Conservation (phyloP, 2,797 vertebrate genomes). For the Hylomyscus alleni region DNA sequence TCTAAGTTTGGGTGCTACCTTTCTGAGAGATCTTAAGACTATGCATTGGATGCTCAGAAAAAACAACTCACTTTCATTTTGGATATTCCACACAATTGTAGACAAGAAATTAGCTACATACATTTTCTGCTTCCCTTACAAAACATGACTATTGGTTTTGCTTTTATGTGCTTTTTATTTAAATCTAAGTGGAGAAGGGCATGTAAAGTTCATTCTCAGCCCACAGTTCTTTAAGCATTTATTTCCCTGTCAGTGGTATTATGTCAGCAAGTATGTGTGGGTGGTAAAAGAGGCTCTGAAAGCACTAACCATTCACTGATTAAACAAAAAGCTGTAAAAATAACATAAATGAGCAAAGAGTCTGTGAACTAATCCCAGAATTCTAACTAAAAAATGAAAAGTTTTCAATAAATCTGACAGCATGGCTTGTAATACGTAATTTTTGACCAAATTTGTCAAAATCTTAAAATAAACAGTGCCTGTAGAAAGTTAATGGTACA, state of each 20-base stretch:
- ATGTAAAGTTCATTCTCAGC: conserved; percentile 78
- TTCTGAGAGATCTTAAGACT: neutral
- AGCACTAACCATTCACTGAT: conserved; percentile 77
- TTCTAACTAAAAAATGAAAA: conserved; percentile 45
- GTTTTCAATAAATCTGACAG: neutral
- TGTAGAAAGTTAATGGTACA: neutral
- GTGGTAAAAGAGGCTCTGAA: conserved; percentile 63
- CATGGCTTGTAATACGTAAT: neutral
- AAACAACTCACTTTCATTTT: neutral
- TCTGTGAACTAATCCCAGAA: neutral
- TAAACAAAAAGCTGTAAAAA: conserved; percentile 72
- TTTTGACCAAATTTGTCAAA: conserved; percentile 14
- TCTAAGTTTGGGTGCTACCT: neutral
- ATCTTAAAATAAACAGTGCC: conserved; percentile 38
- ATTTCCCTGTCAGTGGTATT: conserved; percentile 80
- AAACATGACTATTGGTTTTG: conserved; percentile 25
- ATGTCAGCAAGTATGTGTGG: conserved; percentile 74
- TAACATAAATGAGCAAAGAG: conserved; percentile 51
- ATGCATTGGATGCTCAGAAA: neutral
- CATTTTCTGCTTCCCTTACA: conserved; percentile 69
- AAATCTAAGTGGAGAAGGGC: conserved; percentile 58
- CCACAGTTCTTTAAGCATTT: conserved; percentile 62
- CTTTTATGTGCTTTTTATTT: conserved; percentile 67
- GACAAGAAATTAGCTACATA: conserved; percentile 45
- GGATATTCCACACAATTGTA: conserved; percentile 33